Evolutionary conservation across 2,797 vertebrate genomes (phyloP).

Genomic region (Potorous gilbertii): DNA sequence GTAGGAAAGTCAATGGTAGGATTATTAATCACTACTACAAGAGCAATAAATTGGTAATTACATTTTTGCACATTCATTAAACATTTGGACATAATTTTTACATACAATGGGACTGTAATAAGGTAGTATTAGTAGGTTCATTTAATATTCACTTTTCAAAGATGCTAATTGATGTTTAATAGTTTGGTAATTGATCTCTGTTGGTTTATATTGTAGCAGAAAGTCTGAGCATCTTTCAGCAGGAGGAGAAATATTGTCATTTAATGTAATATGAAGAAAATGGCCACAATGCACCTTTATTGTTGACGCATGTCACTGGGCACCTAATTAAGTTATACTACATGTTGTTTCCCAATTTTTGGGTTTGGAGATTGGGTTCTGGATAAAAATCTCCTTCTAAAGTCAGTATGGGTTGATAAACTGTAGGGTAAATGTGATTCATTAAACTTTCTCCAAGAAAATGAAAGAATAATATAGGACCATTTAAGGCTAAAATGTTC

Average conservation of each 20-base stretch:
- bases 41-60: conserved; percentile 82
- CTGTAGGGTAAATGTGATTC: not conserved
- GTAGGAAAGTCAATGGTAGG: conserved; percentile 54
- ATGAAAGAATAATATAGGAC: not conserved
- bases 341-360: not conserved
- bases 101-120: conserved; percentile 76
- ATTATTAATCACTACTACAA: conserved; percentile 73
- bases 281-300: conserved; percentile 52
- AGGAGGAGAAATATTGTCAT: conserved; percentile 65
- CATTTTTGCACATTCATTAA: conserved; percentile 80
- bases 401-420: not conserved
- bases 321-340: not conserved
- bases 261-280: conserved; percentile 77
- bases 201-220: conserved; percentile 72
- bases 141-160: conserved; percentile 82
- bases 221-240: conserved; percentile 67
- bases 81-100: conserved; percentile 80
- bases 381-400: not conserved
- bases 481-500: not conserved
- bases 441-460: not conserved
- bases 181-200: conserved; percentile 82
- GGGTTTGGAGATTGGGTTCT: not conserved
- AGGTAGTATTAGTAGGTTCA: conserved; percentile 78
- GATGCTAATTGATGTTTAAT: conserved; percentile 83
- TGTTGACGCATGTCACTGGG: not conserved